Conservation (phyloP, 2,888 invertebrate species). For the Drosophila buzzatii region DNA sequence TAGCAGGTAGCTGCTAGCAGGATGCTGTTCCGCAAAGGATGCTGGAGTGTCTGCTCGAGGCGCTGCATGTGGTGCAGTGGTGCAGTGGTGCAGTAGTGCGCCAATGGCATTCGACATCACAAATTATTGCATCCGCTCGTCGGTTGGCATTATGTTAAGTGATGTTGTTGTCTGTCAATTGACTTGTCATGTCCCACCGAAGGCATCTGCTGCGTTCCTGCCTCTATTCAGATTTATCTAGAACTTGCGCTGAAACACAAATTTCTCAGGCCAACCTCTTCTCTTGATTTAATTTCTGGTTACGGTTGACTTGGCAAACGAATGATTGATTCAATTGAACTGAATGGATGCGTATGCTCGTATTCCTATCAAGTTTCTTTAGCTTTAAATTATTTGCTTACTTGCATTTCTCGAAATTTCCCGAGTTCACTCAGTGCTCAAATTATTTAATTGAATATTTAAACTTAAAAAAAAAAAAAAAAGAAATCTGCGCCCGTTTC, state of each 20-base stretch:
- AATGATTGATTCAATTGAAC: slow-evolving; percentile 3
- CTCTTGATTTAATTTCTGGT: slow-evolving; percentile 5
- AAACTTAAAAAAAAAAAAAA: neutral
- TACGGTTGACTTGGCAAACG: neutral
- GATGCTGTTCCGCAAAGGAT: slow-evolving; percentile 23
- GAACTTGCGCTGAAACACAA: slow-evolving; percentile 21
- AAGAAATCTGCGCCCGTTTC: neutral
- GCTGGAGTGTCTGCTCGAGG: slow-evolving; percentile 29
- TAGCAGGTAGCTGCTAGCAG: neutral
- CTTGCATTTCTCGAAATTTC: neutral
- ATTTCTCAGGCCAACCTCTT: neutral
- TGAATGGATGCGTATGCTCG: neutral
- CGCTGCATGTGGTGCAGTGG: slow-evolving; percentile 18
- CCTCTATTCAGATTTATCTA: neutral
- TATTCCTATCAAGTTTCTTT: neutral
- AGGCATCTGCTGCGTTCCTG: slow-evolving; percentile 8
- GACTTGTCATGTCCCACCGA: slow-evolving; percentile 53
- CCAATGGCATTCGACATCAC: slow-evolving; percentile 50
- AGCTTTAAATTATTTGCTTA: neutral
- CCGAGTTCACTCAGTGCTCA: neutral
- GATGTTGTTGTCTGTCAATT: slow-evolving; percentile 59
- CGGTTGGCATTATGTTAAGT: slow-evolving; percentile 40
- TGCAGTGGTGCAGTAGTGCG: slow-evolving; percentile 6
- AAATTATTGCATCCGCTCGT: slow-evolving; percentile 71
- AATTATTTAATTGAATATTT: neutral